Conservation (phyloP, 2,888 invertebrate species). For the Monochamus alternatus region DNA sequence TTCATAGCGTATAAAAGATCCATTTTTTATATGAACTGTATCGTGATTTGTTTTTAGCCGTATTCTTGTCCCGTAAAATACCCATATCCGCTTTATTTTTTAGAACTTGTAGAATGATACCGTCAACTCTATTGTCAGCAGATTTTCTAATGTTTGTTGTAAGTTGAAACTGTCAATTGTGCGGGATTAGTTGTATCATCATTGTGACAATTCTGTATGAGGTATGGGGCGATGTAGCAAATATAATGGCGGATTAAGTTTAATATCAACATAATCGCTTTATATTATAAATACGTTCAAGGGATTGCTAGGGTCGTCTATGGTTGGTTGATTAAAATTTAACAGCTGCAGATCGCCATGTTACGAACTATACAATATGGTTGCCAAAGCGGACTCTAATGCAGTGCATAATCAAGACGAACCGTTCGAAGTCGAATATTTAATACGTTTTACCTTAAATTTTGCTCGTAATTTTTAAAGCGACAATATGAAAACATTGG, state of each 20-base stretch:
- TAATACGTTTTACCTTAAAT: too few relatives aligned
- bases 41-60: constrained; percentile 42
- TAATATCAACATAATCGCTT: constrained; percentile 58
- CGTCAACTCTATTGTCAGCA: constrained; percentile 42
- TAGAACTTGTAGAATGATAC: constrained; percentile 41
- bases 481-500: too few relatives aligned
- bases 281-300: constrained; percentile 37
- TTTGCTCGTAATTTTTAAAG: too few relatives aligned
- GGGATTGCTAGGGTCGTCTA: constrained; percentile 40
- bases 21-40: constrained; percentile 55
- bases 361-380: constrained; percentile 35
- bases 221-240: constrained; percentile 36
- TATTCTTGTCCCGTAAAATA: constrained; percentile 35
- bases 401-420: too few relatives aligned
- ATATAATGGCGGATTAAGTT: constrained; percentile 59
- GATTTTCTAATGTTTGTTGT: constrained; percentile 32
- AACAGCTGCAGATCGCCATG: constrained; percentile 52
- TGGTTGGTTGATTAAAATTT: constrained; percentile 47
- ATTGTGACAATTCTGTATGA: constrained; percentile 42
- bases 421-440: too few relatives aligned
- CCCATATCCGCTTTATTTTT: constrained; percentile 49
- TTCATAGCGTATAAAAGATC: constrained; percentile 57
- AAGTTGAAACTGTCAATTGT: constrained; percentile 45
- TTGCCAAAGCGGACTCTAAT: background rate
- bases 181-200: constrained; percentile 51